Percentiles rank a stretch among this genome's conserved stretches.
Conservation (phyloP, 1,140 invertebrate species). For the Anastrepha ludens region DNA sequence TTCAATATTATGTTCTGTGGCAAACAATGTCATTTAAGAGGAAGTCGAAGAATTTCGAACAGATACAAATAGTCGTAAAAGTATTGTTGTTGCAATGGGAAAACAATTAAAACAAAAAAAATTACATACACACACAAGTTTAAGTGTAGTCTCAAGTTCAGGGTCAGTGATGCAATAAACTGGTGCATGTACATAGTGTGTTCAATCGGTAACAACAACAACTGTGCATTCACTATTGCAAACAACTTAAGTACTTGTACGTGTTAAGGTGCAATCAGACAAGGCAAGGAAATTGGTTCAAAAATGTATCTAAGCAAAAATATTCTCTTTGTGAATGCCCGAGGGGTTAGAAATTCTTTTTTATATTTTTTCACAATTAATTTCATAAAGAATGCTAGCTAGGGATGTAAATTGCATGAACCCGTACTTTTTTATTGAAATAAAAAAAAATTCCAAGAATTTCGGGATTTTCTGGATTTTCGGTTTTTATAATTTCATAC, state of each 20-base stretch:
- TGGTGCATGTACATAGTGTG: neutral
- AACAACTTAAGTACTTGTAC: neutral
- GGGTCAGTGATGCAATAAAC: constrained; percentile 44
- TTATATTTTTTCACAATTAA: no score
- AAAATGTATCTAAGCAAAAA: no score
- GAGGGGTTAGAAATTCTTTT: no score
- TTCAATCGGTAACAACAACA: constrained; percentile 1
- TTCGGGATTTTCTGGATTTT: no score
- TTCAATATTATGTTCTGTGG: neutral
- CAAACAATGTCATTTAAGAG: constrained; percentile 23
- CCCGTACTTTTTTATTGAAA: no score
- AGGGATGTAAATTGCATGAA: no score
- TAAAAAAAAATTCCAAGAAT: no score
- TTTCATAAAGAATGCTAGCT: no score
- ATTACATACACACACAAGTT: neutral
- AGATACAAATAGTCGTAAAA: constrained; percentile 29
- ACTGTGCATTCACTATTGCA: neutral
- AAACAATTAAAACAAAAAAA: constrained; percentile 31
- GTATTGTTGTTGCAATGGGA: constrained; percentile 13
- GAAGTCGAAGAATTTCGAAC: constrained; percentile 34
- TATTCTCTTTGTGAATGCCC: no score
- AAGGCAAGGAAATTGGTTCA: no score
- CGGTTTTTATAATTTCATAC: no score
- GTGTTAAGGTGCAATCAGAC: no score
- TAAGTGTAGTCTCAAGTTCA: constrained; percentile 37